Conservation (phyloP, 2,888 invertebrate species). For the Sarcophaga rosellei region DNA sequence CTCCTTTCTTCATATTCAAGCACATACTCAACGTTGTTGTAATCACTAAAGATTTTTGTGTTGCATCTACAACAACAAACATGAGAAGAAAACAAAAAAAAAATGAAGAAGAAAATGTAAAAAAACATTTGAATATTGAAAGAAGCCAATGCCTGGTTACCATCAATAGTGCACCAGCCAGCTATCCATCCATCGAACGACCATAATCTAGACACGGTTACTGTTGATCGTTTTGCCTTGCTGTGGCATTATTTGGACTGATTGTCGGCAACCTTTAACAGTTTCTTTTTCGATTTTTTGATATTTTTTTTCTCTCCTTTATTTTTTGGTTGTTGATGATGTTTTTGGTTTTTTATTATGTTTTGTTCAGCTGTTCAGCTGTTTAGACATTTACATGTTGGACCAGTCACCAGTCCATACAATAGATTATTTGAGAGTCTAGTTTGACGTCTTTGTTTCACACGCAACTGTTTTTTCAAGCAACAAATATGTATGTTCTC, state of each 20-base stretch:
- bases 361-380: slow-evolving; percentile 44
- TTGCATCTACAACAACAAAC: neutral
- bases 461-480: slow-evolving; percentile 61
- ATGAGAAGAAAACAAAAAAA: neutral
- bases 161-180: slow-evolving; percentile 26
- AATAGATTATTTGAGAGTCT: slow-evolving; percentile 64
- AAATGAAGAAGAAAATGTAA: neutral
- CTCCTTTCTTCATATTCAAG: slow-evolving; percentile 14
- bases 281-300: slow-evolving; percentile 17
- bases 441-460: slow-evolving; percentile 68
- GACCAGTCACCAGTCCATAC: slow-evolving; percentile 44
- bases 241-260: slow-evolving; percentile 55
- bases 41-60: slow-evolving; percentile 69
- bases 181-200: neutral
- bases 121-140: neutral
- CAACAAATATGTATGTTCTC: slow-evolving; percentile 32
- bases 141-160: slow-evolving; percentile 45
- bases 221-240: slow-evolving; percentile 53
- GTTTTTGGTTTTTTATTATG: slow-evolving; percentile 30
- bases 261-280: slow-evolving; percentile 59
- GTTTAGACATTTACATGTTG: slow-evolving; percentile 68
- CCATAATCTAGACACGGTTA: slow-evolving; percentile 38
- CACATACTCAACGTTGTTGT: slow-evolving; percentile 39
- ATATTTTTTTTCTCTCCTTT: slow-evolving; percentile 1
- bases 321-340: neutral